Conservation (phyloP, 2,797 vertebrate species). For the Scolopax rusticola region DNA sequence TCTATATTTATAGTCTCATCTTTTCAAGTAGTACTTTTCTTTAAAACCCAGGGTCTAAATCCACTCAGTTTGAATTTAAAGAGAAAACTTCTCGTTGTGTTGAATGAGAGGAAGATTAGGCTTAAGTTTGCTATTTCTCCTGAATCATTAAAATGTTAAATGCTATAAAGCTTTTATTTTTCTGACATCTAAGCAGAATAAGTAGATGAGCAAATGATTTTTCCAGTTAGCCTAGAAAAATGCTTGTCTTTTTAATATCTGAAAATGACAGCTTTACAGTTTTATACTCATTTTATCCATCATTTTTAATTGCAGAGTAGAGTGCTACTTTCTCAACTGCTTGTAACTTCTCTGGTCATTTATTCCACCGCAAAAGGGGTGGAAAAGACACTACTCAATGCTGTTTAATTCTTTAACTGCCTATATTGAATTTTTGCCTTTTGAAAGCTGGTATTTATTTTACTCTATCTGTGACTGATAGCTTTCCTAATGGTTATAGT, state of each 20-base stretch:
- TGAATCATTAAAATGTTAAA: constrained; percentile 15
- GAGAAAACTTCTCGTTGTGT: background rate
- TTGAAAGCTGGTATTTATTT: constrained; percentile 29
- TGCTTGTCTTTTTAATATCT: constrained; percentile 45
- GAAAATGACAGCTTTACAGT: constrained; percentile 43
- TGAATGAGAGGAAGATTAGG: background rate
- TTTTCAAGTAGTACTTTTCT: background rate
- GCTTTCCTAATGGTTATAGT: background rate
- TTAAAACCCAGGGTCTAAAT: background rate
- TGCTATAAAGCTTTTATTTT: background rate
- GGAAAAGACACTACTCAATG: background rate
- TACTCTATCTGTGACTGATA: background rate
- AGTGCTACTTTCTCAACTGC: constrained; percentile 9
- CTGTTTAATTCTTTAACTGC: background rate
- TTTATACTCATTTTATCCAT: constrained; percentile 54
- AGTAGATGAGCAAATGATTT: constrained; percentile 38
- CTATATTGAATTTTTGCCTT: background rate
- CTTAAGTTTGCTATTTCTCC: background rate
- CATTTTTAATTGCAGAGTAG: constrained; percentile 39
- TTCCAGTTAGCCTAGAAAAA: constrained; percentile 26
- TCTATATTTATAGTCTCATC: background rate
- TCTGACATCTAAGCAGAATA: constrained; percentile 35
- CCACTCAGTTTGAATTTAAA: background rate
- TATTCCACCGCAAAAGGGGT: background rate
- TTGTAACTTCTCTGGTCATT: constrained; percentile 15